Evolutionary conservation across 1,140 invertebrate genomes (phyloP), one percentile per base, ranked within the genome.

Genomic region (Stenopsyche tienmushanensis): DNA sequence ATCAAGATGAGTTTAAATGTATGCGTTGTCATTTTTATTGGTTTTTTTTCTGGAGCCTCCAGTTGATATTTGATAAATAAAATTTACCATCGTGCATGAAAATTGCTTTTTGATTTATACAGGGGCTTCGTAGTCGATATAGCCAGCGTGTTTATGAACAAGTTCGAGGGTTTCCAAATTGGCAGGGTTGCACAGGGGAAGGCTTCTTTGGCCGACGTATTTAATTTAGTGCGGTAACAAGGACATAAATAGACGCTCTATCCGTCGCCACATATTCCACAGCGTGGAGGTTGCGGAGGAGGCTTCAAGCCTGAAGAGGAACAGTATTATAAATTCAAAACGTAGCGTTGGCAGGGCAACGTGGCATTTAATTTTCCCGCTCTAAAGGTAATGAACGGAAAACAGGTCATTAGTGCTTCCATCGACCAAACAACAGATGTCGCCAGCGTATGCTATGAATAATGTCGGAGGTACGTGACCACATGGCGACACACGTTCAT

Each of bases 371-470:
- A 60, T 60, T 34, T 41, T 29, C 13, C 2, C 26, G 18, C 8
- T 17, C 23, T 3, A 1, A 18, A 58, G 44, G 57, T 47, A 60
- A 26, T 44, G 9, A 39, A 17, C 57, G 57, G 24, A 60, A 60
- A 60, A 44, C 41, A 23, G 55, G 57, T 47, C 54, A 42, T 57
- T 57, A 57, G 54, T 42, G 54, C 17, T 21, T n/a, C 54, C 18
- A 17, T 41, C n/a, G 42, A 34, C n/a, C 29, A 34, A 39, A 49
- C 57, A 47, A 34, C 57, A 60, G 41, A 60, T 60, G 57, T 60
- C 18, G 42, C n/a, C 54, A 34, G 25, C n/a, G 29, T 18, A 15
- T 34, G 41, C 24, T 23, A n/a, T 60, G 57, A 60, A 60, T 60
- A 60, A 60, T 47, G 20, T 23, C 10, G 25, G 10, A 5, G 21